Percentiles rank a stretch among this genome's conserved stretches.
Evolutionary conservation across 2,888 invertebrate species (phyloP).

Genomic region (Loripinus fragilis): DNA sequence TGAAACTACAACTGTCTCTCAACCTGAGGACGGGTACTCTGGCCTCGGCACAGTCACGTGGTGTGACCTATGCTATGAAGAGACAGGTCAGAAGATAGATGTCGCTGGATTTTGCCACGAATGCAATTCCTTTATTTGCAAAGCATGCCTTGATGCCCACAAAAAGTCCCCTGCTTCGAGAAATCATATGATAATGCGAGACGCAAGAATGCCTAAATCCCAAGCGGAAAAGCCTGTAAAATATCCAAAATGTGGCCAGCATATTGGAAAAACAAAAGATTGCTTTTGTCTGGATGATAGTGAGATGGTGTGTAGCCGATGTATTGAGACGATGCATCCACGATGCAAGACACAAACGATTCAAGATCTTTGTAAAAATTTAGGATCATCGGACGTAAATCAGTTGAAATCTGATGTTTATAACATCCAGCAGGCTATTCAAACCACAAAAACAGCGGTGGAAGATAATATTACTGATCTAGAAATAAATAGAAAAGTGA

Average conservation of each 20-base stretch:
- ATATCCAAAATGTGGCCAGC: not conserved
- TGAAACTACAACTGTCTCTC: not conserved
- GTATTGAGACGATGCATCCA: not conserved
- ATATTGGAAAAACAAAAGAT: not conserved
- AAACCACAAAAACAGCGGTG: not conserved
- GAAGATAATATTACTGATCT: not conserved
- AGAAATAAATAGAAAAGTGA: not conserved
- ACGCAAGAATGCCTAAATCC: not conserved
- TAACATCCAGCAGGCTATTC: not conserved
- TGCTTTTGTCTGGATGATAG: not conserved
- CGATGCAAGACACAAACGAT: not conserved
- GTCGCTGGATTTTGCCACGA: not conserved
- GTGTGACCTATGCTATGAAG: slow-evolving; percentile 7
- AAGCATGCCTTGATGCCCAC: not conserved
- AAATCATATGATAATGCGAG: not conserved
- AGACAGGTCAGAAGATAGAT: not conserved
- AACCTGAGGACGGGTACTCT: not conserved
- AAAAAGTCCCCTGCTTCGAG: not conserved
- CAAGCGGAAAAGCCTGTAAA: slow-evolving; percentile 4
- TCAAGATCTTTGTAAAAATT: not conserved
- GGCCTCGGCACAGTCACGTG: not conserved
- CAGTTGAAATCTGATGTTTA: not conserved
- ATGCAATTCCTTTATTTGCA: slow-evolving; percentile 7
- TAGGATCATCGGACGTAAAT: not conserved
- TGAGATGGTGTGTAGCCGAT: slow-evolving; percentile 3